Percentiles rank a stretch among this genome's conserved stretches.
Conservation (phyloP, 2,888 invertebrate species). For the Prosopocoilus inquinatus region DNA sequence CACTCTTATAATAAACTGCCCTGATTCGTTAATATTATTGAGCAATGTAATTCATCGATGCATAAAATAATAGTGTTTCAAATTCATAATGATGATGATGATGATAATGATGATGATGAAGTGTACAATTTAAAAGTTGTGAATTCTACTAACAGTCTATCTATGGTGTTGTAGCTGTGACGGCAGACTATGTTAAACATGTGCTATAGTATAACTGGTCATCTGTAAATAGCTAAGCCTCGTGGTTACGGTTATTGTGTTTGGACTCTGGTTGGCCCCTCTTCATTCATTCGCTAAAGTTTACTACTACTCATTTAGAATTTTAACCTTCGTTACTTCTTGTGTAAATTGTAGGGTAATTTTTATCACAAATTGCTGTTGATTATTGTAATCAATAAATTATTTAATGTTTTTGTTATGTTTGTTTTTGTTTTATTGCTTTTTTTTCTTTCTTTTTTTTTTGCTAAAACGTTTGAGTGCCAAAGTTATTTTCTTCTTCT, state of each 20-base stretch:
- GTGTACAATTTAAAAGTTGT: slow-evolving; percentile 10
- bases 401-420: slow-evolving; percentile 24
- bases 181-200: slow-evolving; percentile 42
- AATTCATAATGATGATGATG: too few species aligned
- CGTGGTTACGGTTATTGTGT: slow-evolving; percentile 43
- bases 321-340: slow-evolving; percentile 16
- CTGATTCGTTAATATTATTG: too few species aligned
- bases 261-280: slow-evolving; percentile 34
- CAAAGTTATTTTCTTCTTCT: slow-evolving; percentile 21
- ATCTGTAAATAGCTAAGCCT: slow-evolving; percentile 45
- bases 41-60: too few species aligned
- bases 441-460: slow-evolving; percentile 5
- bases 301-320: slow-evolving; percentile 10
- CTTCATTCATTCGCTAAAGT: slow-evolving; percentile 5
- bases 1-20: too few species aligned
- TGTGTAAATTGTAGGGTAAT: slow-evolving; percentile 21
- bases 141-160: slow-evolving; percentile 21
- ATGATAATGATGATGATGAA: neutral
- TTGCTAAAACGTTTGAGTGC: slow-evolving; percentile 13
- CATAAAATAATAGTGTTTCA: too few species aligned
- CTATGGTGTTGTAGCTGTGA: slow-evolving; percentile 39
- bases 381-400: slow-evolving; percentile 24
- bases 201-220: slow-evolving; percentile 45
- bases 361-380: slow-evolving; percentile 17
- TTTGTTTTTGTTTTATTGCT: slow-evolving; percentile 23